Percentiles rank a stretch among this genome's conserved stretches.
phyloP scores from a whole-genome alignment of 1,140 invertebrate species.

The Dendroctonus valens region DNA sequence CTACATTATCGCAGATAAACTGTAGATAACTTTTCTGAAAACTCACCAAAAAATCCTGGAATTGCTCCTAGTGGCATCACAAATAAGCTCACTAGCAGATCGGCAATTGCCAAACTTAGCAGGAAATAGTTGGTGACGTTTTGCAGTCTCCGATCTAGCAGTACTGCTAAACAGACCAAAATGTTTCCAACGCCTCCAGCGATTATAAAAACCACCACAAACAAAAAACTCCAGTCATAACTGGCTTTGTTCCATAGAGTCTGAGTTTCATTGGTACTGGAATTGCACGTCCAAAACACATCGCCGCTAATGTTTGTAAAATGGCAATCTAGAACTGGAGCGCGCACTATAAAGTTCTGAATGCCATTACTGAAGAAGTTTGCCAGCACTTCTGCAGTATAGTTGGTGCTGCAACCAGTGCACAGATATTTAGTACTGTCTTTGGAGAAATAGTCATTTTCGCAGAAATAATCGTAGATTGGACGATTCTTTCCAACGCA shows the following conservation, averaged over 20 bases:
- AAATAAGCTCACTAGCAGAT: slow-evolving; percentile 85
- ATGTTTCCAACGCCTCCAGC: slow-evolving; percentile 89
- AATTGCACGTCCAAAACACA: slow-evolving; percentile 38
- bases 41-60: slow-evolving; percentile 80
- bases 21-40: too few relatives aligned
- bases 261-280: slow-evolving; percentile 5
- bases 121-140: slow-evolving; percentile 96
- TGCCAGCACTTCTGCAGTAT: slow-evolving; percentile 22
- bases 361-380: slow-evolving; percentile 26
- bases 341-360: slow-evolving; percentile 34
- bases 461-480: slow-evolving; percentile 35
- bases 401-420: slow-evolving; percentile 25
- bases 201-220: slow-evolving; percentile 77
- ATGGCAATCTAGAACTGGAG: slow-evolving; percentile 28
- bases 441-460: slow-evolving; percentile 22
- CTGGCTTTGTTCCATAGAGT: slow-evolving; percentile 38
- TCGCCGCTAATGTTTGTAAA: slow-evolving; percentile 35
- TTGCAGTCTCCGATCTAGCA: slow-evolving; percentile 78
- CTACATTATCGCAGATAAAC: too few relatives aligned
- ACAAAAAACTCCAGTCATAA: slow-evolving; percentile 76
- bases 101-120: slow-evolving; percentile 87
- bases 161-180: slow-evolving; percentile 86
- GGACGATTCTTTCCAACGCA: slow-evolving; percentile 16
- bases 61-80: slow-evolving; percentile 89
- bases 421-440: slow-evolving; percentile 25